These are phyloP conservation scores for Ivindomyrus marchei DNA, from an alignment of 2,113 vertebrate species.

Conservation along the genomic window DNA sequence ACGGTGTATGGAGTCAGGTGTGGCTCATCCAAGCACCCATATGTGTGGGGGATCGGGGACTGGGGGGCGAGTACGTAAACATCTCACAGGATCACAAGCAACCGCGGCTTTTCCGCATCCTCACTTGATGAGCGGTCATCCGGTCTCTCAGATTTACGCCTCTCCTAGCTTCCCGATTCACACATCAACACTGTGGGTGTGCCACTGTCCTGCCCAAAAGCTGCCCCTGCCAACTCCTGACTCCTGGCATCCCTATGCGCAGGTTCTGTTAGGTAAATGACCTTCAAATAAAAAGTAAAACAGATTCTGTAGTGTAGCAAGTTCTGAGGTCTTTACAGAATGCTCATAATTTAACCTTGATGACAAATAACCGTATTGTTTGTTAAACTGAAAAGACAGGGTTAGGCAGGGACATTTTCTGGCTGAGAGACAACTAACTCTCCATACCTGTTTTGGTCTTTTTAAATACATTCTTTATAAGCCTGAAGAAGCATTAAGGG, in stretches of 20 bases:
- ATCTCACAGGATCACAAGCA: background rate
- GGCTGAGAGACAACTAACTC: background rate
- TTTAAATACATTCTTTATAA: background rate
- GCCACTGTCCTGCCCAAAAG: background rate
- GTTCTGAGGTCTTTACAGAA: background rate
- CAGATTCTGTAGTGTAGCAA: background rate
- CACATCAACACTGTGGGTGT: background rate
- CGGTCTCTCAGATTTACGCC: background rate
- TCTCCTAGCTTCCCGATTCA: background rate
- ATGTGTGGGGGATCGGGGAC: background rate
- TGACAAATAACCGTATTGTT: background rate
- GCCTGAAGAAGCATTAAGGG: background rate
- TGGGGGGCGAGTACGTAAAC: background rate
- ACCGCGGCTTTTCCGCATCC: background rate
- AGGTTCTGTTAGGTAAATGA: background rate
- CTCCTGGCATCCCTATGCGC: background rate
- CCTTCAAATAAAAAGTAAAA: background rate
- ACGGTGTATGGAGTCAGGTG: background rate
- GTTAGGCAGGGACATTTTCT: background rate
- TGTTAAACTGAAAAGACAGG: background rate
- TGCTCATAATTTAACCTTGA: background rate
- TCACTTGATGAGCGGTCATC: background rate
- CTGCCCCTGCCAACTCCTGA: background rate
- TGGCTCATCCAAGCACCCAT: background rate
- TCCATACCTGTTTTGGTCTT: background rate